Base-by-base conservation (phyloP, 2,113 vertebrate species). In the Dipodomys stephensi region DNA sequence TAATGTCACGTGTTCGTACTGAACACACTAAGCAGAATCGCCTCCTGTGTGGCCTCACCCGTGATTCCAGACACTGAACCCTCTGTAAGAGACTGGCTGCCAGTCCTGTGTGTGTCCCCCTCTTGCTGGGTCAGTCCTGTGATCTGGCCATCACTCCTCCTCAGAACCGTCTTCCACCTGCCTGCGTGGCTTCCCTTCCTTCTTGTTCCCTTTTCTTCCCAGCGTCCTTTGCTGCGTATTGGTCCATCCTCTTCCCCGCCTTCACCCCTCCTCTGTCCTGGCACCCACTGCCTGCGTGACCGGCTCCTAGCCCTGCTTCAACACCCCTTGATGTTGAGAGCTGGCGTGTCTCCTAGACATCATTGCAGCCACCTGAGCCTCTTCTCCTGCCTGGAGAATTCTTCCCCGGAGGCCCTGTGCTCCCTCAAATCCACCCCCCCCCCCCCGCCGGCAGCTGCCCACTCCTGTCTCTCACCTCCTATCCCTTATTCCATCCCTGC, bases 241-340 rank as follows among this genome's bases (percentile, higher is more conserved):
- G 13, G 8, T 11, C 18, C 6, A 9, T 60, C 16, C 23, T 49
- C 11, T 65, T 84, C 69, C 2, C 67, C 7, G 67, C 19, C 25
- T 19, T 20, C 5, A 5, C 15, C 0, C 10, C 30, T 84, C 44
- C 65, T 72, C 10, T 53, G 39, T 28, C 67, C 16, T 27, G 28
- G 6, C 7, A 28, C 35, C n/a, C 7, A 9, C 4, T 60, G 3
- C 25, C 19, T 15, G 6, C 19, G 9, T 28, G 39, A 88, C 27
- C 27, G 35, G 46, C 44, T 69, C 28, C 13, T 11, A 0, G 18
- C 44, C 25, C 0, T 3, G 0, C 0, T 13, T 8, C 30, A 27
- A 49, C 49, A 49, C 49, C 9, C 81, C 12, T 44, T 32, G 22
- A 3, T 22, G 9, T 18, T 7, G 39, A 74, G 3, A 19, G 28